phyloP scores from a whole-genome alignment of 2,113 vertebrate genomes.

The Podocnemis expansa region DNA sequence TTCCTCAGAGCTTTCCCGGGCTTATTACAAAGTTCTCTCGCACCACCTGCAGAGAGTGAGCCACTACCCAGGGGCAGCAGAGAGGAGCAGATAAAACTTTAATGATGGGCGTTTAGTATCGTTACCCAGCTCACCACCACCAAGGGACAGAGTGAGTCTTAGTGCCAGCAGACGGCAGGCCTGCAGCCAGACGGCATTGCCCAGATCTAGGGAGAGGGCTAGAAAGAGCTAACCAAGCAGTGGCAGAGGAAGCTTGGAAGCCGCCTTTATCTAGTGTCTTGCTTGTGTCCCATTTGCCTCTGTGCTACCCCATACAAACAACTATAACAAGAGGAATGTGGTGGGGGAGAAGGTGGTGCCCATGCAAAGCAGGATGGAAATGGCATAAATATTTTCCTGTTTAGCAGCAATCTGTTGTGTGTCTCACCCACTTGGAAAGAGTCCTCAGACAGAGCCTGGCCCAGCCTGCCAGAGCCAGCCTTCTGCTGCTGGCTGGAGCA shows the following conservation, averaged over 20 bases:
- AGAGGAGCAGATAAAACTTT: neutral
- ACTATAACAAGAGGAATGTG: neutral
- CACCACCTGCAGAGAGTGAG: neutral
- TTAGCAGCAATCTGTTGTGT: neutral
- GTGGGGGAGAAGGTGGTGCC: neutral
- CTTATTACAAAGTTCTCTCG: neutral
- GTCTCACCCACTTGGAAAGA: neutral
- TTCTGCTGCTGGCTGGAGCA: no score
- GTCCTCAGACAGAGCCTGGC: neutral
- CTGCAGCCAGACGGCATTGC: no score
- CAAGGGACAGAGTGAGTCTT: no score
- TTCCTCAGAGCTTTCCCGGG: neutral
- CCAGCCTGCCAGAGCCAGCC: no score
- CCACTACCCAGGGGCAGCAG: neutral
- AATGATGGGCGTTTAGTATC: no score
- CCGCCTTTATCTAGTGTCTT: neutral
- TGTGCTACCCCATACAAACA: neutral
- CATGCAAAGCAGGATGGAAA: neutral
- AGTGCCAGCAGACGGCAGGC: no score
- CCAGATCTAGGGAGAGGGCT: neutral
- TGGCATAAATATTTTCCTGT: neutral
- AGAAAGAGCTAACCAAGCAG: neutral
- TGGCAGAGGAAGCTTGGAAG: neutral
- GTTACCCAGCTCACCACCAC: no score
- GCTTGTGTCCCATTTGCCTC: no score